Percentiles rank a stretch among this genome's conserved stretches.
These are phyloP conservation scores for Pseudorhombus dupliciocellatus DNA, from an alignment of 2,113 vertebrate species.

Conservation along the genomic window DNA sequence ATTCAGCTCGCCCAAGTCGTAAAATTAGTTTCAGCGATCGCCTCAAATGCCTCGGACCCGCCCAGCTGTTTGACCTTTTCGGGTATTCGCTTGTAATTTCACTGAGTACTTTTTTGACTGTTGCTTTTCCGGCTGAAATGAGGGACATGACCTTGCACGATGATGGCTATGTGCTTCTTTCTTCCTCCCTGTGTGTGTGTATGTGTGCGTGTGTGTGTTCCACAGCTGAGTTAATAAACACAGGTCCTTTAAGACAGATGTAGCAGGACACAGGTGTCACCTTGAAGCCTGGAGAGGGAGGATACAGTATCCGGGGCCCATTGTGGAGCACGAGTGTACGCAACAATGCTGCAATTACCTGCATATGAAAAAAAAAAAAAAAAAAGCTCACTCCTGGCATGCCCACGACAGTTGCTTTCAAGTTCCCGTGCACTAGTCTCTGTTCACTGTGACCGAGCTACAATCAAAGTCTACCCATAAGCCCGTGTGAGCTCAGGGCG, in stretches of 20 bases:
- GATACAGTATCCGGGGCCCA: constrained; percentile 10
- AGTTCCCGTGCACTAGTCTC: constrained; percentile 7
- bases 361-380: constrained; percentile 23
- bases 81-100: constrained; percentile 49
- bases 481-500: constrained; percentile 34
- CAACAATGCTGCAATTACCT: constrained; percentile 22
- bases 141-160: constrained; percentile 68
- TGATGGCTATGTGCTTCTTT: constrained; percentile 48
- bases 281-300: constrained; percentile 29
- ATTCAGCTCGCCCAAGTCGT: constrained; percentile 37
- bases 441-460: constrained; percentile 24
- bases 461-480: constrained; percentile 54
- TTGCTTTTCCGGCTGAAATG: constrained; percentile 40
- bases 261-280: constrained; percentile 45
- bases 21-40: constrained; percentile 28
- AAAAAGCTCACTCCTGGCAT: constrained; percentile 1
- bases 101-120: constrained; percentile 62
- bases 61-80: constrained; percentile 21
- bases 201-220: constrained; percentile 10
- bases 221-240: constrained; percentile 47
- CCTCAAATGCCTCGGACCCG: constrained; percentile 39
- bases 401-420: constrained; percentile 23
- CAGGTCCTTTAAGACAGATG: constrained; percentile 41
- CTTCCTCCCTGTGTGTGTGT: not conserved
- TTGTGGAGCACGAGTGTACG: constrained; percentile 15